Evolutionary conservation across 2,888 invertebrate species (phyloP).

Genomic region (Euplexia lucipara): DNA sequence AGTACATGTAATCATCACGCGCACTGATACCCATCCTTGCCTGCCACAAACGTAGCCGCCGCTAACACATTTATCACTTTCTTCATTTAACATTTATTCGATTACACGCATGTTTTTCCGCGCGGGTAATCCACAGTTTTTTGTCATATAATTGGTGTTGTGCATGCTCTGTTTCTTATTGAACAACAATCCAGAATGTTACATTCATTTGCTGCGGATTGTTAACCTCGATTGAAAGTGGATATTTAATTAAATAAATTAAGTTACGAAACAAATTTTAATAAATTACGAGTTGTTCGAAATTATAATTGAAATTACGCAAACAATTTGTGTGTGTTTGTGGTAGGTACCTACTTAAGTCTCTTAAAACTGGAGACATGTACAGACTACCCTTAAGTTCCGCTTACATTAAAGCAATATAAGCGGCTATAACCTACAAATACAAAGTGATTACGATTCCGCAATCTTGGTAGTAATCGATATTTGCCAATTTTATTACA

Average conservation of each 20-base stretch:
- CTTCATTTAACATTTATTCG: too few species aligned
- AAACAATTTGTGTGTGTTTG: too few species aligned
- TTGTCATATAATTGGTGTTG: conserved; percentile 54
- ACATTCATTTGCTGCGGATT: conserved; percentile 32
- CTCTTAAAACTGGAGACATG: background rate
- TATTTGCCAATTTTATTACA: conserved; percentile 67
- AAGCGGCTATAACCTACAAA: conserved; percentile 21
- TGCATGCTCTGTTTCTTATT: conserved; percentile 40
- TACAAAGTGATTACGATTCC: conserved; percentile 53
- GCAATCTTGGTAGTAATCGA: conserved; percentile 61
- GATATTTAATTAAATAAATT: conserved; percentile 15
- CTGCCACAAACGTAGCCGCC: conserved; percentile 62
- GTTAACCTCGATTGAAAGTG: conserved; percentile 51
- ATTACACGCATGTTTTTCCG: conserved; percentile 65
- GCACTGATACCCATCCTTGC: conserved; percentile 63
- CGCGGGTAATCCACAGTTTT: conserved; percentile 50
- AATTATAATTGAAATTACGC: conserved; percentile 10
- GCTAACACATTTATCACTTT: conserved; percentile 71
- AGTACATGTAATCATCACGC: conserved; percentile 69
- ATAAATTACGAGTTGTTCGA: background rate
- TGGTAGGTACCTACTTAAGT: too few species aligned
- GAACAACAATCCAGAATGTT: conserved; percentile 14
- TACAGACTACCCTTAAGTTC: background rate
- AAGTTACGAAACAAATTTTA: conserved; percentile 1
- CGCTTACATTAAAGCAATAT: conserved; percentile 5